Percentiles rank a stretch among this genome's conserved stretches.
Conservation (phyloP, 2,113 vertebrate genomes). For the Orycteropus afer region DNA sequence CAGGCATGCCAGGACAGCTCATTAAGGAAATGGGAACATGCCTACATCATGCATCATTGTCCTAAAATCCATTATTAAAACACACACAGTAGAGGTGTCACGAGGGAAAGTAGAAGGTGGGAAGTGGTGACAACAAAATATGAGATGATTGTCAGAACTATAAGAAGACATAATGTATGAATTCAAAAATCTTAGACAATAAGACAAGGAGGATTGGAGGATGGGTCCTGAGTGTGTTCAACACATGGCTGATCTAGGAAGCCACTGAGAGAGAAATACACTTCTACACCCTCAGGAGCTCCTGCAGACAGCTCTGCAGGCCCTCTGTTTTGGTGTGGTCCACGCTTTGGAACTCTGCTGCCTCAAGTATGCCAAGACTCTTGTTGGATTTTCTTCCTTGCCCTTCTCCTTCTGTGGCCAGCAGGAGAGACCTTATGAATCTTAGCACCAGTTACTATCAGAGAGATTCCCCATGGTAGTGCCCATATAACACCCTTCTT, state of each 20-base stretch:
- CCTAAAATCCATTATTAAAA: conserved; percentile 6
- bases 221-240: not conserved
- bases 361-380: not conserved
- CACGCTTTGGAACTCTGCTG: not conserved
- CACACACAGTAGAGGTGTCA: not conserved
- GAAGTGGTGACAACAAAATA: not conserved
- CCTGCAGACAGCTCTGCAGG: not conserved
- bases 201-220: not conserved
- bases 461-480: not conserved
- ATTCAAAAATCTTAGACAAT: not conserved
- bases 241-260: not conserved
- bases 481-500: not conserved
- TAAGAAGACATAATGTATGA: not conserved
- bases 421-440: not conserved
- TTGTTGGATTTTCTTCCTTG: not conserved
- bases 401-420: not conserved
- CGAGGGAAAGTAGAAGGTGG: conserved; percentile 8
- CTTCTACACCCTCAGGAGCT: not conserved
- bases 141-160: not conserved
- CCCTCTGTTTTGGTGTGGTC: not conserved
- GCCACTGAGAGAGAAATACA: not conserved
- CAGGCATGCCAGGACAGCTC: not conserved
- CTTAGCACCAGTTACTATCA: not conserved
- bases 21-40: not conserved
- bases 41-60: not conserved